Evolutionary conservation across 2,888 invertebrate species (phyloP).

Genomic region (Lamellibrachia columna): DNA sequence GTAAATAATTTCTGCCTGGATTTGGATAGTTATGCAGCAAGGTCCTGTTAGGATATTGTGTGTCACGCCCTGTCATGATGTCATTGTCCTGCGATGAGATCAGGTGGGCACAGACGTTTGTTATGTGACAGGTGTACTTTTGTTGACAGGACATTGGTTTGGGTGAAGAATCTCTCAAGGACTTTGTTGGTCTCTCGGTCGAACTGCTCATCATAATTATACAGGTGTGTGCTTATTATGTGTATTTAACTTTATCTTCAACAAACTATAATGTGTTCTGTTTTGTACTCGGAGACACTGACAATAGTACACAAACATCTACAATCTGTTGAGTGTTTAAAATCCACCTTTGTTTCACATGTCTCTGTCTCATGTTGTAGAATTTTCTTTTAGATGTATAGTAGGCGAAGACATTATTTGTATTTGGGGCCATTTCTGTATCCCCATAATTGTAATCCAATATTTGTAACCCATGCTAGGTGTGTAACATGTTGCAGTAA

Average conservation of each 20-base stretch:
- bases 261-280: background rate
- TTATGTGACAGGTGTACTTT: background rate
- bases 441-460: too few relatives aligned
- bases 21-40: too few relatives aligned
- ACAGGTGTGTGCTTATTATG: conserved; percentile 65
- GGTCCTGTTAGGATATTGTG: too few relatives aligned
- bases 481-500: background rate
- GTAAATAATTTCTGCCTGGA: too few relatives aligned
- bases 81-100: background rate
- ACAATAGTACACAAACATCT: too few relatives aligned
- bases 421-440: too few relatives aligned
- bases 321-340: too few relatives aligned
- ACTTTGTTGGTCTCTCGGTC: conserved; percentile 67
- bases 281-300: too few relatives aligned
- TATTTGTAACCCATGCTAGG: too few relatives aligned
- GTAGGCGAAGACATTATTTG: too few relatives aligned
- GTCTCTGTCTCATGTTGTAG: background rate
- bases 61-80: background rate
- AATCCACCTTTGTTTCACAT: too few relatives aligned
- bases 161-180: conserved; percentile 56
- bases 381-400: too few relatives aligned
- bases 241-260: background rate
- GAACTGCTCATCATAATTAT: conserved; percentile 71
- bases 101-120: background rate
- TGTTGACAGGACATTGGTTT: conserved; percentile 62